Evolutionary conservation across 2,113 vertebrate genomes (phyloP).

Genomic region (Thamnaconus septentrionalis): DNA sequence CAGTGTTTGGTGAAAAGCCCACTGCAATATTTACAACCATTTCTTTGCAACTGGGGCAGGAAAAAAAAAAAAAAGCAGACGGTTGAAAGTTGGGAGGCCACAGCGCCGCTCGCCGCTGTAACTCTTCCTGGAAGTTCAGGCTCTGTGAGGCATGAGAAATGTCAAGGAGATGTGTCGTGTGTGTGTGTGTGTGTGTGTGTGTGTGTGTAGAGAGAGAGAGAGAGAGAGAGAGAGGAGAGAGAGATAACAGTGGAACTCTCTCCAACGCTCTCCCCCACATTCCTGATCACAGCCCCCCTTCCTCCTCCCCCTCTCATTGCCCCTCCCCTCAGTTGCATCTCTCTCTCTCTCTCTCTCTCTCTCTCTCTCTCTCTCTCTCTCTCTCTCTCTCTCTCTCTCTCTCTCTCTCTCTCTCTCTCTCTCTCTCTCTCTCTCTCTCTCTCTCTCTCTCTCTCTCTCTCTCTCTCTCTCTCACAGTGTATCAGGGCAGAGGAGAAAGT

Average conservation of each 20-base stretch:
- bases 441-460: slow-evolving; percentile 16
- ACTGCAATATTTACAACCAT: background rate
- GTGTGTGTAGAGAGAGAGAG: background rate
- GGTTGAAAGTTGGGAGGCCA: background rate
- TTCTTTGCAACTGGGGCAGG: background rate
- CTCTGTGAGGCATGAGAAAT: slow-evolving; percentile 55
- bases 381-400: slow-evolving; percentile 84
- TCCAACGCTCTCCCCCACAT: slow-evolving; percentile 85
- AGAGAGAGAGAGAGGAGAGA: slow-evolving; percentile 14
- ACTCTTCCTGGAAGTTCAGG: slow-evolving; percentile 31
- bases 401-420: slow-evolving; percentile 71
- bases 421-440: slow-evolving; percentile 8
- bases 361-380: slow-evolving; percentile 46
- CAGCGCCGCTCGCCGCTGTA: slow-evolving; percentile 10
- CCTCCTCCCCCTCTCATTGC: slow-evolving; percentile 8
- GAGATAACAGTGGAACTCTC: slow-evolving; percentile 65
- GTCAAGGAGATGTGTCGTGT: slow-evolving; percentile 25
- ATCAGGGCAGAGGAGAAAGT: slow-evolving; percentile 30
- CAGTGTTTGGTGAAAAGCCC: too few relatives aligned
- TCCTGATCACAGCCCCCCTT: slow-evolving; percentile 66
- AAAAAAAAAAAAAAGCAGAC: background rate
- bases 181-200: too few relatives aligned
- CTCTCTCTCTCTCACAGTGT: slow-evolving; percentile 28
- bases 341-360: slow-evolving; percentile 26
- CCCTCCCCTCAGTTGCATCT: slow-evolving; percentile 11